Evolutionary conservation across 23 tunicate species (phyloP).

Genomic region (Halocynthia roretzi): DNA sequence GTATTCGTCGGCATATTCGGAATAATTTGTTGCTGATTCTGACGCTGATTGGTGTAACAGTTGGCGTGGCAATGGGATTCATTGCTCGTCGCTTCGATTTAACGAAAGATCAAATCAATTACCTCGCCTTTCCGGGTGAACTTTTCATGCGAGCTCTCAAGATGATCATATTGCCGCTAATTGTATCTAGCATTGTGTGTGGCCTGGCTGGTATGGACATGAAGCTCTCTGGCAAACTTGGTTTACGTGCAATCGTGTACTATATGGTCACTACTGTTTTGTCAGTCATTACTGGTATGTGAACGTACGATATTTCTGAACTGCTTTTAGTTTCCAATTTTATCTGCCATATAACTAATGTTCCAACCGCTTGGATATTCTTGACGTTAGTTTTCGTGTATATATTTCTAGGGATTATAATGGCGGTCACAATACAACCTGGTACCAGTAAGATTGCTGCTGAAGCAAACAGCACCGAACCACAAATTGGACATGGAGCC

Average conservation of each 20-base stretch:
- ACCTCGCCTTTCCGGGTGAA: conserved; percentile 27
- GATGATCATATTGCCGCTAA: conserved; percentile 37
- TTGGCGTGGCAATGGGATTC: conserved; percentile 34
- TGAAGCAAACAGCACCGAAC: neutral
- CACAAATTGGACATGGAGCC: neutral
- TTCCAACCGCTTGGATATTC: neutral
- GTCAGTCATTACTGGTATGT: conserved; percentile 39
- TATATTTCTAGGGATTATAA: neutral
- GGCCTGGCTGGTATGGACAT: conserved; percentile 31
- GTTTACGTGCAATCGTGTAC: conserved; percentile 26
- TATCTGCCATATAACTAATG: neutral
- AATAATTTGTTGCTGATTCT: conserved; percentile 11
- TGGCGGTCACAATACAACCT: conserved; percentile 24
- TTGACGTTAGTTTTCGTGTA: neutral
- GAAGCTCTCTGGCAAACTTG: conserved; percentile 25
- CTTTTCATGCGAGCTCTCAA: conserved; percentile 43
- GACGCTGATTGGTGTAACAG: conserved; percentile 28
- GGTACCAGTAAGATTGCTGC: neutral
- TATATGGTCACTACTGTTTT: conserved; percentile 35
- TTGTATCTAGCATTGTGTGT: conserved; percentile 28
- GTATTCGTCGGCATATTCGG: no score
- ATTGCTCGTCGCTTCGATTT: conserved; percentile 13
- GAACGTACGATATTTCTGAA: neutral
- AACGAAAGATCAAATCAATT: conserved; percentile 5
- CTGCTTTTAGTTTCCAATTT: no score